Conservation (phyloP, 37 sponge, comb jelly and placozoan genomes). For the Mnemiopsis leidyi region DNA sequence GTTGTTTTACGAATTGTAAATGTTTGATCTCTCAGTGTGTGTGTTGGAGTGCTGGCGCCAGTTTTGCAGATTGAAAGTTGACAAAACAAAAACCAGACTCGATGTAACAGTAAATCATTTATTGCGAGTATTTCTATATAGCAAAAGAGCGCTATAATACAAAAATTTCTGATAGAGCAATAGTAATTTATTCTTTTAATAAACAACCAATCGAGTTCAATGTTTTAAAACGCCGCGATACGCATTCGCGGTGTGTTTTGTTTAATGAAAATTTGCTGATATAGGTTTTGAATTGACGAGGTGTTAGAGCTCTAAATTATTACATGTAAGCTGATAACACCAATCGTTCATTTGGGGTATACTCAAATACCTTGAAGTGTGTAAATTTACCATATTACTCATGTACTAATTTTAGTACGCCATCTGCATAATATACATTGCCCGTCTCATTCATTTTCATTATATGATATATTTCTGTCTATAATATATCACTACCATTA, state of each 20-base stretch:
- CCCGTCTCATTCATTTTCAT: not conserved
- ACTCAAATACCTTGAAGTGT: too few relatives aligned
- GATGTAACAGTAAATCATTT: too few relatives aligned
- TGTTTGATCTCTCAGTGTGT: not conserved
- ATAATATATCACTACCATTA: conserved; percentile 24
- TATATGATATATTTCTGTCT: not conserved
- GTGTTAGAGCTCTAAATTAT: not conserved
- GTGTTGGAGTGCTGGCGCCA: too few relatives aligned
- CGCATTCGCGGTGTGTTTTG: not conserved
- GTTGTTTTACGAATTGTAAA: not conserved
- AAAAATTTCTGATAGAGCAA: not conserved
- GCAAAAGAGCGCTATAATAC: not conserved
- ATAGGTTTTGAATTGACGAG: not conserved
- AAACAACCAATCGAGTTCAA: not conserved
- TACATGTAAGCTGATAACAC: not conserved
- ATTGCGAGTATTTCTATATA: too few relatives aligned
- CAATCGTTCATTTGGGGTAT: too few relatives aligned
- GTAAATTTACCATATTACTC: too few relatives aligned
- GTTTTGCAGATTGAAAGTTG: too few relatives aligned
- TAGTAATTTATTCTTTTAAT: not conserved
- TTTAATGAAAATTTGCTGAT: not conserved
- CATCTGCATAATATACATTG: not conserved
- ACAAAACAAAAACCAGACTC: too few relatives aligned
- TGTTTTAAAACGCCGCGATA: too few relatives aligned
- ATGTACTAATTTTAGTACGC: not conserved